phyloP scores from a whole-genome alignment of 2,113 vertebrate genomes.

The Silurus asotus region DNA sequence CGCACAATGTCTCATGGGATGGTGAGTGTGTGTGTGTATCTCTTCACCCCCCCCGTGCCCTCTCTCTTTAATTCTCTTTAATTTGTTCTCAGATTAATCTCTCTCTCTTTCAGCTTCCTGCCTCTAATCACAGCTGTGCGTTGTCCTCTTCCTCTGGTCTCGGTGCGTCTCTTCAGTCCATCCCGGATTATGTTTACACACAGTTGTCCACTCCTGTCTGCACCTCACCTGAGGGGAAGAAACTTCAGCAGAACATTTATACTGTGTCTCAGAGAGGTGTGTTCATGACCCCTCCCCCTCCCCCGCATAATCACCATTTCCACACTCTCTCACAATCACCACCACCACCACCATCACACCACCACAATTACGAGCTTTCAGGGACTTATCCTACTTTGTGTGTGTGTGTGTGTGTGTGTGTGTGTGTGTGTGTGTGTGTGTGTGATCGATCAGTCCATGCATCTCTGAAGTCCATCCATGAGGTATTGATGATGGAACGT shows the following conservation, averaged over 20 bases:
- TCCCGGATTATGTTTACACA: constrained; percentile 82
- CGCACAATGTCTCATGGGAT: constrained; percentile 83
- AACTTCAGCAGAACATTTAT: constrained; percentile 87
- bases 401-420: background rate
- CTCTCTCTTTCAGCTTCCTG: constrained; percentile 56
- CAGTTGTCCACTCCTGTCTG: constrained; percentile 79
- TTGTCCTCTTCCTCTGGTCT: constrained; percentile 48
- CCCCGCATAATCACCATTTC: too few relatives aligned
- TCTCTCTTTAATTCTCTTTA: too few relatives aligned
- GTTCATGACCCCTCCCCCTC: background rate
- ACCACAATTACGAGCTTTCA: background rate
- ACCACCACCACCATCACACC: too few relatives aligned
- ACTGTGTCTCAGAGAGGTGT: constrained; percentile 81
- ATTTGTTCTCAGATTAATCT: background rate
- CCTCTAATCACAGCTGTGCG: constrained; percentile 57
- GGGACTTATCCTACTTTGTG: background rate
- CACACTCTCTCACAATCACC: too few relatives aligned
- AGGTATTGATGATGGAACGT: constrained; percentile 67
- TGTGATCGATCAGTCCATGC: constrained; percentile 61
- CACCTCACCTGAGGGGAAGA: constrained; percentile 77
- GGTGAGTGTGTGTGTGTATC: constrained; percentile 64
- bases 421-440: background rate
- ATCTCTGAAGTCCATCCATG: constrained; percentile 69
- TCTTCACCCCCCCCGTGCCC: too few relatives aligned
- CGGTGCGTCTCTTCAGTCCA: constrained; percentile 82